phyloP scores from a whole-genome alignment of 2,888 invertebrate genomes.

The Leptopilina myrica region DNA sequence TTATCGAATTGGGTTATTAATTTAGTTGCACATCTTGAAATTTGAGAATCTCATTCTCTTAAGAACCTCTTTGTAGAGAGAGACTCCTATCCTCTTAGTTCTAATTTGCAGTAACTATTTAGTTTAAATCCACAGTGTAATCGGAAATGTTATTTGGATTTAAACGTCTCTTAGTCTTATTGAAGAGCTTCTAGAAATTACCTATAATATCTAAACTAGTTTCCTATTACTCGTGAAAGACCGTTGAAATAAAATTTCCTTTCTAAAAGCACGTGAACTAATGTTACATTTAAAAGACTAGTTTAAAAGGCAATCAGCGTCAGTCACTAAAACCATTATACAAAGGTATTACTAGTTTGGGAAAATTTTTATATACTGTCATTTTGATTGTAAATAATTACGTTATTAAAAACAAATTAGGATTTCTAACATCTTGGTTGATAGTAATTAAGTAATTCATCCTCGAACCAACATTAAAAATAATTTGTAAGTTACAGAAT shows the following conservation, averaged over 20 bases:
- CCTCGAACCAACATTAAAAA: too few species aligned
- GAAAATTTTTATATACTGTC: too few species aligned
- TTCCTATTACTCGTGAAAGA: slow-evolving; percentile 41
- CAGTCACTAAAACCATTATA: too few species aligned
- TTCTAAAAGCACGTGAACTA: too few species aligned
- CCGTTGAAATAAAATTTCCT: slow-evolving; percentile 33
- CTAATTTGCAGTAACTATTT: slow-evolving; percentile 39
- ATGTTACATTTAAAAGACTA: too few species aligned
- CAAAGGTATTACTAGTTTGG: too few species aligned
- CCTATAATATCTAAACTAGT: slow-evolving; percentile 14
- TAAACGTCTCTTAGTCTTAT: slow-evolving; percentile 22
- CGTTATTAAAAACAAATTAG: too few species aligned
- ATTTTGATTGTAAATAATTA: too few species aligned
- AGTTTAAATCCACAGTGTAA: slow-evolving; percentile 28
- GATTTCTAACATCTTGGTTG: too few species aligned
- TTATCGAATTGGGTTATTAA: not conserved
- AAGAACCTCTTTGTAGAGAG: slow-evolving; percentile 11
- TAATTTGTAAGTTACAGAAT: too few species aligned
- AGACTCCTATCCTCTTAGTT: slow-evolving; percentile 7
- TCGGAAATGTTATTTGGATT: slow-evolving; percentile 33
- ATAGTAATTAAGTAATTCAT: too few species aligned
- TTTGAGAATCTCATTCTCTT: slow-evolving; percentile 16
- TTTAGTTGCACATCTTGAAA: not conserved
- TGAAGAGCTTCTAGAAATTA: slow-evolving; percentile 25
- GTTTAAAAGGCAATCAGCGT: too few species aligned